Evolutionary conservation across 2,797 vertebrate species (phyloP).

Genomic region (Myotis findleyi): DNA sequence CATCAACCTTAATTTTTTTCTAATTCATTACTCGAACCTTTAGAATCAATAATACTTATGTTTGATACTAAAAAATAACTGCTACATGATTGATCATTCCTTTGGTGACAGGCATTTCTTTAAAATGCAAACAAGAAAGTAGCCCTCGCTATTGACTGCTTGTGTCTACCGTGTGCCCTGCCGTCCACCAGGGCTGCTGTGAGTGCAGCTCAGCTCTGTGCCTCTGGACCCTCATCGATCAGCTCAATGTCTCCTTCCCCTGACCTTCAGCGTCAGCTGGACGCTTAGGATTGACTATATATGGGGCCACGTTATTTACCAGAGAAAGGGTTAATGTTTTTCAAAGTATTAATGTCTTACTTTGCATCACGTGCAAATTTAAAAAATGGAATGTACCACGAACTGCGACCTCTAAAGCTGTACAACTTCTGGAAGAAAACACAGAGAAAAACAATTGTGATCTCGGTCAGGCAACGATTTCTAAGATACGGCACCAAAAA

Average conservation of each 20-base stretch:
- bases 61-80: neutral
- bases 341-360: neutral
- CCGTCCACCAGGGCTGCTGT: neutral
- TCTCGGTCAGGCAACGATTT: neutral
- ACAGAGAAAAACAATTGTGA: neutral
- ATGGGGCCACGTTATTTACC: neutral
- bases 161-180: neutral
- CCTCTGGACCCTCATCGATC: neutral
- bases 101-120: neutral
- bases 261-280: neutral
- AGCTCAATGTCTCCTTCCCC: neutral
- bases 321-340: neutral
- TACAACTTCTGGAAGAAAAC: neutral
- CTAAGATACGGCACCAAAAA: neutral
- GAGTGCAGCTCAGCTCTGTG: neutral
- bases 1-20: neutral
- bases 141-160: neutral
- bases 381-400: neutral
- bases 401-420: neutral
- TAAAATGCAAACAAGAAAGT: constrained; percentile 20
- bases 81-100: neutral
- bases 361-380: neutral
- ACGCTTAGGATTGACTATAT: neutral
- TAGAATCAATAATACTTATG: neutral
- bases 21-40: neutral